Percentiles rank a stretch among this genome's conserved stretches.
Evolutionary conservation across 2,888 invertebrate species (phyloP).

Genomic region (Dermolepida albohirtum): DNA sequence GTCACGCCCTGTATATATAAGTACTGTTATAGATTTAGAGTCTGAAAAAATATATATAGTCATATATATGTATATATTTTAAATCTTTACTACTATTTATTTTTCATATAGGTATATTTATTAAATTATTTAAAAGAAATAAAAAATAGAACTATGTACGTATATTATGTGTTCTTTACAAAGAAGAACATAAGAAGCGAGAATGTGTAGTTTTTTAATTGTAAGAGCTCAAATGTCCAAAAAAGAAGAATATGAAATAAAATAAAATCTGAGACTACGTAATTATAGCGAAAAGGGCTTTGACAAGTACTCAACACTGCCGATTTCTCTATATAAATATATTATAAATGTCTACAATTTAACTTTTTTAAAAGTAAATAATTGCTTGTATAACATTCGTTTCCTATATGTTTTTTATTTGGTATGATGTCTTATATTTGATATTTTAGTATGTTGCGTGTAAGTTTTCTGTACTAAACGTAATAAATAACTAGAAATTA

Average conservation of each 20-base stretch:
- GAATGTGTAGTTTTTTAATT: constrained; percentile 40
- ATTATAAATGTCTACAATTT: constrained; percentile 41
- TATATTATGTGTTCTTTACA: neutral
- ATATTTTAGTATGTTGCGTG: constrained; percentile 52
- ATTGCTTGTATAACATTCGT: constrained; percentile 38
- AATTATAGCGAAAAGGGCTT: constrained; percentile 56
- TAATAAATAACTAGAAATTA: constrained; percentile 49
- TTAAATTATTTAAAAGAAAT: constrained; percentile 39
- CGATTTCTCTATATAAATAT: constrained; percentile 59
- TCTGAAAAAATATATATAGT: constrained; percentile 50
- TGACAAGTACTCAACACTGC: constrained; percentile 62
- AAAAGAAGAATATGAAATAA: constrained; percentile 22
- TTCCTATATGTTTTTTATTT: constrained; percentile 40
- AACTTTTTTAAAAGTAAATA: constrained; percentile 39
- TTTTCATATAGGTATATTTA: constrained; percentile 47
- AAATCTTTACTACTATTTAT: constrained; percentile 48
- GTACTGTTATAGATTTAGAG: constrained; percentile 57
- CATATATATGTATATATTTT: constrained; percentile 53
- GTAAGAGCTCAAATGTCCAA: constrained; percentile 57
- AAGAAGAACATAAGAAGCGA: constrained; percentile 9
- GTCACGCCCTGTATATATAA: constrained; percentile 50
- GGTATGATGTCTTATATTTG: constrained; percentile 48
- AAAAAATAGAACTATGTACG: constrained; percentile 27
- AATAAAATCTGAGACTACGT: constrained; percentile 51
- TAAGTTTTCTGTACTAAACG: constrained; percentile 52